Evolutionary conservation across 2,888 invertebrate species (phyloP).

Genomic region (Ditylenchus weischeri): DNA sequence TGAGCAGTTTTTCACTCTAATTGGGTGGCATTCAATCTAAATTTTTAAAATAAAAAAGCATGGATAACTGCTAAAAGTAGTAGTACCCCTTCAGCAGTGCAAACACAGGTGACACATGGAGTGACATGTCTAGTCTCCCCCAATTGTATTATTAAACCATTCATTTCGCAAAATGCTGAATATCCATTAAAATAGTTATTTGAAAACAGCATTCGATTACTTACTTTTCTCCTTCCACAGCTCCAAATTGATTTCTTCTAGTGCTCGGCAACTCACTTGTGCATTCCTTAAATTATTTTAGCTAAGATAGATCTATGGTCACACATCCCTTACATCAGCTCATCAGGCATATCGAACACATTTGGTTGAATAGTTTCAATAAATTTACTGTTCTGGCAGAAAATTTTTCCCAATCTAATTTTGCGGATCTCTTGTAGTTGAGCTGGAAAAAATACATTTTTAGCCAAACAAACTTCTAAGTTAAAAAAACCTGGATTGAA

Average conservation of each 20-base stretch:
- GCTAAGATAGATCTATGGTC: background rate
- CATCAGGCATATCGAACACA: constrained; percentile 77
- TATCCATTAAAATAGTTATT: background rate
- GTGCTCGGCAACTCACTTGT: constrained; percentile 53
- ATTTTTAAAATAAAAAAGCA: background rate
- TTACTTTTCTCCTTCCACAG: constrained; percentile 57
- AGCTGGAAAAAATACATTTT: constrained; percentile 40
- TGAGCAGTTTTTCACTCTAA: constrained; percentile 50
- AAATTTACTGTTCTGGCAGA: constrained; percentile 84
- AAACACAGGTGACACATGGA: constrained; percentile 43
- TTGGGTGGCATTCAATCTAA: constrained; percentile 54
- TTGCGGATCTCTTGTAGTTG: constrained; percentile 83
- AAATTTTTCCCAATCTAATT: constrained; percentile 76
- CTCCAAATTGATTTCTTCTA: constrained; percentile 51
- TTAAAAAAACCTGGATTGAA: constrained; percentile 50
- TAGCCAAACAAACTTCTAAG: background rate
- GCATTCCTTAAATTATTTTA: constrained; percentile 46
- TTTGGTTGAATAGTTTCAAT: constrained; percentile 78
- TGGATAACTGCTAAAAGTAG: constrained; percentile 1
- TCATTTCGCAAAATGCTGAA: constrained; percentile 55
- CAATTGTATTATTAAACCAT: constrained; percentile 49
- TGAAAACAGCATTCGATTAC: constrained; percentile 8
- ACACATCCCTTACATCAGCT: constrained; percentile 36
- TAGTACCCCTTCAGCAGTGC: constrained; percentile 54
- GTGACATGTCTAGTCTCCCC: constrained; percentile 55